phyloP scores from a whole-genome alignment of 2,888 invertebrate genomes.

The Lottia gigantea region DNA sequence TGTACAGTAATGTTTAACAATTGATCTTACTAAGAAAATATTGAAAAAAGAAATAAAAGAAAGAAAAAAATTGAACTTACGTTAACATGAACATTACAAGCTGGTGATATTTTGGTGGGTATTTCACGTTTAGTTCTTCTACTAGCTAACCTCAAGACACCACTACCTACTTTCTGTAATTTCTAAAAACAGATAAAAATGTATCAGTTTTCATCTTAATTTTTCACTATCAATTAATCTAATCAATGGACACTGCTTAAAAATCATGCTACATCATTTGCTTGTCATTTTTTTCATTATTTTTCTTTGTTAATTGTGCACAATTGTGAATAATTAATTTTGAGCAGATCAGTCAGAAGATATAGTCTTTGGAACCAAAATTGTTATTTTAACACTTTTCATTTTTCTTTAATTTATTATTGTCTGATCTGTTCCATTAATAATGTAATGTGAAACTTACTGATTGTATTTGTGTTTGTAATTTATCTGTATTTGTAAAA shows the following conservation, averaged over 20 bases:
- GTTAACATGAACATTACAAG: conserved; percentile 55
- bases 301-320: too few relatives aligned
- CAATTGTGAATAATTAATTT: too few relatives aligned
- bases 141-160: conserved; percentile 88
- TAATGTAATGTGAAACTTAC: conserved; percentile 62
- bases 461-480: conserved; percentile 95
- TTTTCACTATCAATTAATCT: neutral
- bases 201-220: too few relatives aligned
- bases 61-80: conserved; percentile 37
- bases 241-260: too few relatives aligned
- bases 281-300: too few relatives aligned
- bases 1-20: neutral
- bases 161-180: conserved; percentile 94
- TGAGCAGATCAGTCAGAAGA: too few relatives aligned
- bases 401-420: too few relatives aligned
- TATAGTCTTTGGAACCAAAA: too few relatives aligned
- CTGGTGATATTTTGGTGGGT: conserved; percentile 60
- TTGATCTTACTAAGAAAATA: neutral
- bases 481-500: conserved; percentile 85
- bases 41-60: neutral
- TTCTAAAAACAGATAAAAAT: conserved; percentile 71
- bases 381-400: neutral
- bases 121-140: conserved; percentile 86
- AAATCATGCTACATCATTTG: too few relatives aligned
- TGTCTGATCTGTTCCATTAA: too few relatives aligned